Base-by-base conservation (phyloP, 2,113 vertebrate species). In the Oncorhynchus clarkii region DNA sequence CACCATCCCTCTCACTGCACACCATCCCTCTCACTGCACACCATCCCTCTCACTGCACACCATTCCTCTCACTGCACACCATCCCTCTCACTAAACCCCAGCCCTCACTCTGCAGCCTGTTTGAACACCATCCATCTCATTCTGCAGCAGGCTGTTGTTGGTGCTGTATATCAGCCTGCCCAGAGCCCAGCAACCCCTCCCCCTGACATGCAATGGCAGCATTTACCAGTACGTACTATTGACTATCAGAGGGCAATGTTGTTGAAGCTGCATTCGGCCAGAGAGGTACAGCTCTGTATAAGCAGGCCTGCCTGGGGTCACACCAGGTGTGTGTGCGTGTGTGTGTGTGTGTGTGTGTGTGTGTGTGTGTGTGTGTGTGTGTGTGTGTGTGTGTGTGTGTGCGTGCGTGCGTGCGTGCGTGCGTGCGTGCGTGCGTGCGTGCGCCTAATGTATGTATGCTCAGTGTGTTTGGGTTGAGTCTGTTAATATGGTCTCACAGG, bases 161-260 rank as follows among this genome's bases (percentile, higher is more conserved):
- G 45, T 49, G 70, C 76, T 78, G 75, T 80, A 75, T 77, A 78
- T 80, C 76, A 81, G 22, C 20, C 20, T 34, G 75, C 20, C 20
- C 24, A 66, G 68, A 59, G 16, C 75, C 22, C 71, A 67, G 27
- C 49, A 12, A 49, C 24, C 74, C n/a, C 71, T 7, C 71, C 31
- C 22, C 49, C 72, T 24, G 12, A 13, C n/a, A 8, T 62, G 80
- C 85, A 84, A 82, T 85, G 80, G 77, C 74, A 57, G 70, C 80
- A 78, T 87, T 85, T 85, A 80, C 69, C 34, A 73, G 77, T 70
- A 57, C 76, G 59, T 78, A 81, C 83, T 79, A 68, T 67, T 89
- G 85, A 89, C 79, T 81, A 83, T 85, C 75, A 49, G 72, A 75
- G 82, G 81, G 31, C 68, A 74, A 77, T 77, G 72, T 72, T 75